Conservation (phyloP, 30 jellyfish, hydroid and myxozoan species). For the Rhopilema esculentum region DNA sequence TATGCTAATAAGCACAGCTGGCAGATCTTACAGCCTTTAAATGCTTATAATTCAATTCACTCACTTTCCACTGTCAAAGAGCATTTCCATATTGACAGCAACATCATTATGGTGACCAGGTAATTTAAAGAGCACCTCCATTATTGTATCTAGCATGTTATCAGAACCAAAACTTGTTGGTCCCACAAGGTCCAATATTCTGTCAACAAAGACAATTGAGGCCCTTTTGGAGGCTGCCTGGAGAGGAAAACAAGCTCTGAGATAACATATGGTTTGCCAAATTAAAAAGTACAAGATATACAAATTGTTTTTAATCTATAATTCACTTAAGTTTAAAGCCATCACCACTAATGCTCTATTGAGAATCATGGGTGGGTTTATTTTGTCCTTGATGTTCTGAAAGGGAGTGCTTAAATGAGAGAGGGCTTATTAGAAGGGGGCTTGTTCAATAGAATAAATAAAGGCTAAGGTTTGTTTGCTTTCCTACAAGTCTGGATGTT, state of each 20-base stretch:
- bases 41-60: background rate
- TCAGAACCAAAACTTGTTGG: slow-evolving; percentile 87
- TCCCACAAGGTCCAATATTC: slow-evolving; percentile 87
- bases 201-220: slow-evolving; percentile 85
- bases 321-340: background rate
- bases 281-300: background rate
- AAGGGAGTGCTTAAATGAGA: no score
- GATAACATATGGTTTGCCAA: background rate
- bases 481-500: no score
- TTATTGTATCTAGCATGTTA: slow-evolving; percentile 69
- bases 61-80: slow-evolving; percentile 91
- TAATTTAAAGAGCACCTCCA: slow-evolving; percentile 76
- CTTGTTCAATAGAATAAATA: no score
- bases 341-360: no score
- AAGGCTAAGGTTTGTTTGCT: no score
- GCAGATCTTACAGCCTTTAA: no score
- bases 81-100: slow-evolving; percentile 73
- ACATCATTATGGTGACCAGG: slow-evolving; percentile 89
- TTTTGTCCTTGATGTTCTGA: no score
- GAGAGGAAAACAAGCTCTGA: background rate
- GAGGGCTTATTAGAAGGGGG: no score
- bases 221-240: slow-evolving; percentile 89
- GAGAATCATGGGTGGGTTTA: no score
- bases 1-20: no score
- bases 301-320: background rate